Base-by-base conservation (phyloP, 2,113 vertebrate species). In the Hiodon tergisus region DNA sequence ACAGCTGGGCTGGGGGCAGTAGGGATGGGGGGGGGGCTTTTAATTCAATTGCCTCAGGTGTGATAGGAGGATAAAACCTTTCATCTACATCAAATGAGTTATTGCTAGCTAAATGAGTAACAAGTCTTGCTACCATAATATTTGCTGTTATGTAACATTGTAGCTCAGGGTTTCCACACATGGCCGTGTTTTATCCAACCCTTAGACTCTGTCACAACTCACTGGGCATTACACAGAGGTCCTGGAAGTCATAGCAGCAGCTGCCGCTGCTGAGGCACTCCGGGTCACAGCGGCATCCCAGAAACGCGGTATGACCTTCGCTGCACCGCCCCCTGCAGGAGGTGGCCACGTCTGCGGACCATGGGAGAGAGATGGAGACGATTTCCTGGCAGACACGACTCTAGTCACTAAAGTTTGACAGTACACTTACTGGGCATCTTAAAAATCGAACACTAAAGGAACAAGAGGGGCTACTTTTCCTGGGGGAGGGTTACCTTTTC, bases 201-300 rank as follows among this genome's bases (percentile, higher is more conserved):
- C 31, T 31, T 31, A n/a, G 16, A 14, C 61, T 10, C 61, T 63
- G 61, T 48, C 8, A 67, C 6, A 67, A 52, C 85, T 85, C 31
- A 91, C 90, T 46, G 0, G 90, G 78, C 50, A 75, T 66, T 0
- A 75, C 66, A 73, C 89, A 92, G 78, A 81, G 73, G 51, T 88
- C 89, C 0, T 63, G 0, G 78, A 79, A 86, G 80, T 92, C 90
- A 5, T 31, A 58, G 80, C 90, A 92, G 62, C 90, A 92, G 85
- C 61, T 87, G 65, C 71, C 67, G 2, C 51, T 76, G 47, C 3
- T 0, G 0, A 50, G 3, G 6, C 89, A 91, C 71, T 71, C 76
- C 0, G 0, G 0, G 7, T 90, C 86, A 74, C 89, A 92, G 3
- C 86, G 83, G 73, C 90, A 92, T 10, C 81, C 81, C 0, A 74